Evolutionary conservation across 2,888 invertebrate genomes (phyloP), one percentile per base, ranked within the genome.

Genomic region (Tricholauxania praeusta): DNA sequence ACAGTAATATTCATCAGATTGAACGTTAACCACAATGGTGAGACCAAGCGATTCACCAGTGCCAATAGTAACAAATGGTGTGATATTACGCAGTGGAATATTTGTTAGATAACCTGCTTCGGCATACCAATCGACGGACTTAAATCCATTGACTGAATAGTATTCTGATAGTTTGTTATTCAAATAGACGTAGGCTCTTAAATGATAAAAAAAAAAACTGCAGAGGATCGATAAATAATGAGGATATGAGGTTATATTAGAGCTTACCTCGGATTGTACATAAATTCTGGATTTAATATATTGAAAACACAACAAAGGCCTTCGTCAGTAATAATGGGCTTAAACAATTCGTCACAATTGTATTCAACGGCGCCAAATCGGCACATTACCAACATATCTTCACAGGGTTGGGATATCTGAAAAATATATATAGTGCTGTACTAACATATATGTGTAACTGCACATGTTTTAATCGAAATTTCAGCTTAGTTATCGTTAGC

Each of bases 271-370:
- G 28, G 28, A 28, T 28, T 4, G 4, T 10, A 83, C 84, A 85
- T 83, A 72, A 79, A 84, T n/a, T 73, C 75, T 1, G 91, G 89
- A 73, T 93, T 92, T 0, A 95, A 90, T 75, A 91, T 90, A 83
- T 95, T 95, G 83, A 95, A 95, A 6, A 93, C 92, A 85, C 95
- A 95, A 83, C 95, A 96, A 1, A 94, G 89, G 0, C 95, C 95
- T 83, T 95, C 94, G 55, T 77, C 77, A 4, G 78, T 78, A 6
- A 78, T 74, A 71, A 92, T 91, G 0, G 92, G 91, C 82, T 92
- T 92, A 85, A 94, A 94, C 72, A 93, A 84, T 64, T 91, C 90
- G 15, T 89, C 88, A 81, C 94, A 95, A 74, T 90, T 89, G 78
- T 89, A 88, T 0, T 81, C 80, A 15, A 88, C 87, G 0, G 90